These are phyloP conservation scores for Thecophora atra DNA, from an alignment of 2,888 invertebrate species.

Conservation along the genomic window DNA sequence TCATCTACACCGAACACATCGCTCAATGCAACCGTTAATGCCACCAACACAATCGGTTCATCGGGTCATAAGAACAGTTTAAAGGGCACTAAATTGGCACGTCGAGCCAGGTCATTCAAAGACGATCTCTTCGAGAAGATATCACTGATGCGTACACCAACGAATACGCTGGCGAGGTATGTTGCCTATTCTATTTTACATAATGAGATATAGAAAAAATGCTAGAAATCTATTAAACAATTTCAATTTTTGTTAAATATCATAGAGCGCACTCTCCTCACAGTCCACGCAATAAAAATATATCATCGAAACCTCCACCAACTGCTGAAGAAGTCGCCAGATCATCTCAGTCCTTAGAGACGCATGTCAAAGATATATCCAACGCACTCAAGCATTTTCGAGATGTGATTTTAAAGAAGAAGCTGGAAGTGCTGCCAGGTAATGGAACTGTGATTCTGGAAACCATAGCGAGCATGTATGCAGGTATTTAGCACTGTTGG, in stretches of 20 bases:
- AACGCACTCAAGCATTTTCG: constrained; percentile 87
- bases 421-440: constrained; percentile 91
- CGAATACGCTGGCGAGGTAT: constrained; percentile 67
- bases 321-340: constrained; percentile 69
- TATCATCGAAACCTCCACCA: constrained; percentile 61
- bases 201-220: no score
- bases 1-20: constrained; percentile 41
- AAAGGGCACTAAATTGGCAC: constrained; percentile 85
- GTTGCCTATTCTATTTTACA: constrained; percentile 9
- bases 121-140: constrained; percentile 92
- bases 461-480: constrained; percentile 88
- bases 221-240: background rate
- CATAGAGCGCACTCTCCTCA: constrained; percentile 73
- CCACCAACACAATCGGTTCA: constrained; percentile 43
- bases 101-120: constrained; percentile 90
- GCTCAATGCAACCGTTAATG: constrained; percentile 19
- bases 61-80: constrained; percentile 78
- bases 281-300: constrained; percentile 70
- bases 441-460: constrained; percentile 94
- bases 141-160: constrained; percentile 87
- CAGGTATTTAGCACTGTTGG: constrained; percentile 66
- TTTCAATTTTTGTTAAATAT: constrained; percentile 1
- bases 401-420: constrained; percentile 91
- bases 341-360: constrained; percentile 78
- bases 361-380: constrained; percentile 79